Evolutionary conservation across 1,140 invertebrate genomes (phyloP), one percentile per base, ranked within the genome.

Genomic region (Zelostemma sp.): DNA sequence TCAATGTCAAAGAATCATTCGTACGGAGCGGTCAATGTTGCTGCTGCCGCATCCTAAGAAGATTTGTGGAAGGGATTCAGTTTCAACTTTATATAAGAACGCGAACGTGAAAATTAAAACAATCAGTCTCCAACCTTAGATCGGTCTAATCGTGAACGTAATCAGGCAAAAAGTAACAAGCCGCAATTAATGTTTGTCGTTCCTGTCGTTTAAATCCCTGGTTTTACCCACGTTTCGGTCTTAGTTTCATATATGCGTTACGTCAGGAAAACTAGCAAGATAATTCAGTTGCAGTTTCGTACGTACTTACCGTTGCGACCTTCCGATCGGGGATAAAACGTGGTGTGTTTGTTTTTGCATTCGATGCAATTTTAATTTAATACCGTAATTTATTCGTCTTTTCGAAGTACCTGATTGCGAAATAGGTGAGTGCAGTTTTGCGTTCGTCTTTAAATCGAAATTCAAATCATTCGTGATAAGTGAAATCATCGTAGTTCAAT

Each of bases 251-350:
- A 80, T 81, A 85, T 85, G 84, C 82, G 83, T 83, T 85, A 85
- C 80, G 59, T 75, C 53, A 85, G 77, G 82, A 85, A 83, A 79
- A 82, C 78, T 0, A 83, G 79, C 73, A 83, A 86, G 78, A 87
- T 88, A 38, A 87, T 88, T 48, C 85, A 88, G 73, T 75, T 88
- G 55, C 87, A 88, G 72, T 88, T 88, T 74, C 85, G 86, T 41
- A 87, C 86, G 14, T 87, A 85, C 72, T 66, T 86, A 64, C 51
- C 59, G 15, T 31, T 17, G 11, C 1, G 14, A 61, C 41, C 60
- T 3, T 62, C 71, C 12, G 68, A 71, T 45, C 14, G 69, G 16
- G 69, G 63, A 45, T 67, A 62, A 43, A 43, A 17, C 5, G 19
- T 35, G 3, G n/a, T 5, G 33, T 48, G 25, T 9, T 57, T 47